Base-by-base conservation (phyloP, 2,888 invertebrate genomes). In the Metellina segmentata region DNA sequence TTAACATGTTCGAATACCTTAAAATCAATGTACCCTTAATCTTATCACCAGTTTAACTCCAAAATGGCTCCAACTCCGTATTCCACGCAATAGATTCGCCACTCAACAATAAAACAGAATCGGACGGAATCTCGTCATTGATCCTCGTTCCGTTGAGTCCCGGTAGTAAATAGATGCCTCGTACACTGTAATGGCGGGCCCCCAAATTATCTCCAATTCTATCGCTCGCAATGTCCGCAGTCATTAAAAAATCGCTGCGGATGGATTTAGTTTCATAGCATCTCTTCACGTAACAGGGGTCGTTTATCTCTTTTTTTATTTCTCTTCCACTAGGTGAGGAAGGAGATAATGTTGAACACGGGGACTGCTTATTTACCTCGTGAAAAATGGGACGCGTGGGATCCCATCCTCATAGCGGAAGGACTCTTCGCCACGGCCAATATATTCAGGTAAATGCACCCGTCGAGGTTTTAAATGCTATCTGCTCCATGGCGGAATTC, bases 391-490 rank as follows among this genome's bases (percentile, higher is more conserved):
- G 98, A 99, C 95, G 97, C 99, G 9, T 99, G 98, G 98, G 99
- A 99, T 95, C 99, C 99, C 19, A 99, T 99, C 97, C 96, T 99
- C 94, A 97, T 97, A 93, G 98, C 98, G 49, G 98, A 98, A 95
- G 98, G 98, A 52, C 96, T 99, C 86, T 99, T 99, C 95, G 99
- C 99, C 16, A 98, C 99, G 16, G 99, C 99, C 93, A 99, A 99
- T 96, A 99, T 99, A 95, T 98, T 98, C 95, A 93, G 93, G 93
- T 93, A 34, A 75, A 48, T 19, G 4, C 34, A 34, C 34, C 34
- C 34, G 34, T 34, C 34, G 34, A 34, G 34, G 34, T 34, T 34
- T 34, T 34, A 34, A 34, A 34, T 34, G 34, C 34, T 34, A 34
- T 34, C 34, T 34, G 34, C 34, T 1, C 34, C 34, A 34, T 34